A percentile compares a stretch with the other conserved stretches of the same genome.
phyloP scores from a whole-genome alignment of 1,140 invertebrate species.

The Choristoneura fumiferana region DNA sequence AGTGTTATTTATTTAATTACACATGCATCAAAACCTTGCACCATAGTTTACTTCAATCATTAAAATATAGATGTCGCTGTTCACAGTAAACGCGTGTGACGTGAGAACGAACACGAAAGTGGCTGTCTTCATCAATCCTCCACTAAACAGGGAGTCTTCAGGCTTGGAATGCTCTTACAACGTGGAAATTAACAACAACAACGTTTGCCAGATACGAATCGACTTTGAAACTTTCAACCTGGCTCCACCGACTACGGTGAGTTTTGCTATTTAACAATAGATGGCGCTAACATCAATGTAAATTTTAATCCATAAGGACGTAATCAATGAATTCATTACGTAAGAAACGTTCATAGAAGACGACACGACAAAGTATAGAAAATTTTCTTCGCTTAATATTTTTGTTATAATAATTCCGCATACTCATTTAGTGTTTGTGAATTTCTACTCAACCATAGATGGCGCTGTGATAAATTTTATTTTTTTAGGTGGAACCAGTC shows the following conservation, averaged over 20 bases:
- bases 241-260: constrained; percentile 80
- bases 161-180: constrained; percentile 75
- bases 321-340: too few relatives aligned
- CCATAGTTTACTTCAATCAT: background rate
- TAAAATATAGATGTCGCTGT: constrained; percentile 23
- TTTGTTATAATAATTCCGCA: too few relatives aligned
- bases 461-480: background rate
- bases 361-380: too few relatives aligned
- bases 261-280: constrained; percentile 11
- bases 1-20: too few relatives aligned
- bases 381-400: too few relatives aligned
- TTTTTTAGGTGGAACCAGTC: constrained; percentile 54
- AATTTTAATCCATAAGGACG: too few relatives aligned
- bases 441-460: constrained; percentile 16
- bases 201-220: constrained; percentile 83
- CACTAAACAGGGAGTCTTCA: constrained; percentile 57
- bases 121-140: constrained; percentile 72
- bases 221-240: constrained; percentile 88
- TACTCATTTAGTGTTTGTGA: constrained; percentile 24
- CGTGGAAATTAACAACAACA: constrained; percentile 72
- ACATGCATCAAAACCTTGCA: background rate
- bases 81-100: constrained; percentile 70
- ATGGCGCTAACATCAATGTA: background rate
- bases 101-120: constrained; percentile 71
- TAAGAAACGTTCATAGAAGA: too few relatives aligned